A percentile compares a stretch with the other conserved stretches of the same genome.
Evolutionary conservation across 2,797 vertebrate genomes (phyloP).

Genomic region (Dendrocincla tyrannina): DNA sequence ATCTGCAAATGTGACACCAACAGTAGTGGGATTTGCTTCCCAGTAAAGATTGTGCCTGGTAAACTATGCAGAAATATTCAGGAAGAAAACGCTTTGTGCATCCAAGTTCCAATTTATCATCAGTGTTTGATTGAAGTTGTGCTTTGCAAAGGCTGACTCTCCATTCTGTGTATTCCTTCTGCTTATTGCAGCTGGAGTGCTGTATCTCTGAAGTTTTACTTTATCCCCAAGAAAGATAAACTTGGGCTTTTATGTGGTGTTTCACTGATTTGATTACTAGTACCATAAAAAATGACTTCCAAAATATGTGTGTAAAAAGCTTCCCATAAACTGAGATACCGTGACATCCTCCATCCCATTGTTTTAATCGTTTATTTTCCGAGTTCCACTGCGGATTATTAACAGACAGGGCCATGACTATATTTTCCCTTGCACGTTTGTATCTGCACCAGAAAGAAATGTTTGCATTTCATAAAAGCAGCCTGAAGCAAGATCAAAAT

Average conservation of each 20-base stretch:
- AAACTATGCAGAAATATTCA: slow-evolving; percentile 7
- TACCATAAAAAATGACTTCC: slow-evolving; percentile 51
- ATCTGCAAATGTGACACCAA: neutral
- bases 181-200: neutral
- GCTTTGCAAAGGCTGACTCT: neutral
- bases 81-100: neutral
- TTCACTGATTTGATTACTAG: slow-evolving; percentile 56
- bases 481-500: slow-evolving; percentile 51
- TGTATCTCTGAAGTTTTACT: slow-evolving; percentile 30
- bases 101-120: slow-evolving; percentile 1
- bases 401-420: slow-evolving; percentile 5
- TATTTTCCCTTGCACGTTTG: neutral
- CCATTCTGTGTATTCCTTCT: slow-evolving; percentile 25
- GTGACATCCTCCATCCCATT: slow-evolving; percentile 40
- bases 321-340: slow-evolving; percentile 51
- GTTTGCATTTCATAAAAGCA: slow-evolving; percentile 55
- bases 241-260: slow-evolving; percentile 57
- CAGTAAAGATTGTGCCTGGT: neutral
- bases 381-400: neutral
- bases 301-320: slow-evolving; percentile 52
- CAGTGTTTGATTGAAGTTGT: slow-evolving; percentile 17
- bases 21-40: neutral
- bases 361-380: slow-evolving; percentile 52
- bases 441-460: slow-evolving; percentile 51
- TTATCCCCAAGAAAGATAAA: slow-evolving; percentile 49